Evolutionary conservation across 1,140 invertebrate species (phyloP).

Genomic region (Drosophila parabipectinata): DNA sequence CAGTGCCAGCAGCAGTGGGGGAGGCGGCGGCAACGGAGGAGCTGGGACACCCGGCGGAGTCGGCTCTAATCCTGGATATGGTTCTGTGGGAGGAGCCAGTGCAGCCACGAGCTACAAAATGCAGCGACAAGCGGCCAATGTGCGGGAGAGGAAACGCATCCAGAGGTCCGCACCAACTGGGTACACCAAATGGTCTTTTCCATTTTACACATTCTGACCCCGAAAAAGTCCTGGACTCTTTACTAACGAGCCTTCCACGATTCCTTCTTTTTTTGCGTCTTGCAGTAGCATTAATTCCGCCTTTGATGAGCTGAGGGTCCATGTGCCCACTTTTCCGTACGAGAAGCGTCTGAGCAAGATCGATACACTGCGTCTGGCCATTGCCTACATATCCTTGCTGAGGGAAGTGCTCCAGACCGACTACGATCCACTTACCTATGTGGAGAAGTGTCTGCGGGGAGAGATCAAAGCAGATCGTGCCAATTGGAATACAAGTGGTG

Average conservation of each 20-base stretch:
- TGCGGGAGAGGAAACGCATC: constrained; percentile 97
- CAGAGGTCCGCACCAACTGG: constrained; percentile 94
- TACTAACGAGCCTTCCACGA: constrained; percentile 50
- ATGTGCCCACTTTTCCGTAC: constrained; percentile 99
- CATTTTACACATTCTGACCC: constrained; percentile 59
- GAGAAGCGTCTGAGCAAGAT: constrained; percentile 99
- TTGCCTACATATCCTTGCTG: constrained; percentile 98
- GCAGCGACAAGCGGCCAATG: constrained; percentile 95
- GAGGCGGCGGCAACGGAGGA: constrained; percentile 34
- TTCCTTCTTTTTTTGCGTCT: constrained; percentile 54
- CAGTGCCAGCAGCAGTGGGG: constrained; percentile 67
- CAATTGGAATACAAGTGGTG: constrained; percentile 98
- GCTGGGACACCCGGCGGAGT: constrained; percentile 27
- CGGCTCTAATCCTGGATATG: constrained; percentile 43
- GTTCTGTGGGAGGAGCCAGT: constrained; percentile 83
- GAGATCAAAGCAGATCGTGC: constrained; percentile 94
- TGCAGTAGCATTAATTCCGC: constrained; percentile 99
- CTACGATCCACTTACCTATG: constrained; percentile 95
- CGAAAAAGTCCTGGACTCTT: background rate
- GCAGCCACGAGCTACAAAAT: constrained; percentile 92
- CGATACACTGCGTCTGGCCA: constrained; percentile 97
- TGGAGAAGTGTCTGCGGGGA: constrained; percentile 95
- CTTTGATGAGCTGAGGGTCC: constrained; percentile 96
- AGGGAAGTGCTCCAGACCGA: constrained; percentile 95
- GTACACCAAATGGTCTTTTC: constrained; percentile 85